Evolutionary conservation across 2,797 vertebrate species (phyloP), one percentile per base, ranked within the genome.

Genomic region (Sebastes trivittatus): DNA sequence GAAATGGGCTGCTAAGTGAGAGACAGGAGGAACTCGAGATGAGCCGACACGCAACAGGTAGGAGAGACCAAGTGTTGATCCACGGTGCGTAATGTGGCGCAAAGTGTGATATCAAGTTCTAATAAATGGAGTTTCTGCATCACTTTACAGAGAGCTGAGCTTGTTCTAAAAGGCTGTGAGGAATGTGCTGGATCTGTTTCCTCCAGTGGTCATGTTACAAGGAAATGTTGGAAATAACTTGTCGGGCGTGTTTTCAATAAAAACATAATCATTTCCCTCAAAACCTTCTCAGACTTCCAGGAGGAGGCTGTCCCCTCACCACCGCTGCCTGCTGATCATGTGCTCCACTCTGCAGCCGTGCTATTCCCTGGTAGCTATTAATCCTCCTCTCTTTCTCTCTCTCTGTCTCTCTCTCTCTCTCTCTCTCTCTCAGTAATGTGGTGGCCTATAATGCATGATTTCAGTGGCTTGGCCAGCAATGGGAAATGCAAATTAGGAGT

Each of bases 261-360:
- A 71, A 85, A 80, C 36, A 38, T 63, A 77, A 70, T 60, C 2
- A 34, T 84, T 80, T 80, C 22, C 52, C 25, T n/a, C 27, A 7
- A 42, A 80, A 63, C 68, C 42, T 88, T 10, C 36, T 55, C 90
- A 93, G 95, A 83, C 63, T 32, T 75, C 60, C 89, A 73, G 86
- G 79, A 78, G 83, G 83, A 88, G 30, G 7, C 58, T 8, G 29
- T 13, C 16, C 36, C 85, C 25, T 78, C 82, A 80, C 83, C 82
- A 2, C 75, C 71, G 59, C 81, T 95, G 73, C 96, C 95, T 30
- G 76, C 89, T 0, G 95, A 94, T 87, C 91, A 91, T 59, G 92
- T 96, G 89, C 88, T 96, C 14, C 1, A 34, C 83, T 96, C 95
- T 1, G 96, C 95, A 75, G 94, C 94, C 0, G 94, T 96, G 34